phyloP scores from a whole-genome alignment of 2,113 vertebrate genomes.

The Calidris pygmaea region DNA sequence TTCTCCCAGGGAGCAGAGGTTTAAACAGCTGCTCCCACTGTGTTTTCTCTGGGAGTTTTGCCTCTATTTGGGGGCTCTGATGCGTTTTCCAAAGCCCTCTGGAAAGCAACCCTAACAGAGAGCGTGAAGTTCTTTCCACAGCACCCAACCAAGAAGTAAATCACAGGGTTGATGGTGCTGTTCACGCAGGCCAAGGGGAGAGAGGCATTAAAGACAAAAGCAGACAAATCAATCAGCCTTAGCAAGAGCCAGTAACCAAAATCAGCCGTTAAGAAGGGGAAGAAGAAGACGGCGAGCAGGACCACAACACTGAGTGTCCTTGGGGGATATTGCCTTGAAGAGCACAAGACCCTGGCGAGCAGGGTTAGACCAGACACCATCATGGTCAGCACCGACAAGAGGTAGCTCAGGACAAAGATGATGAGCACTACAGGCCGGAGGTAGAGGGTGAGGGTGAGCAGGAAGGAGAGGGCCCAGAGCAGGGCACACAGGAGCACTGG shows the following conservation, averaged over 20 bases:
- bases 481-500: slow-evolving; percentile 38
- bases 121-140: background rate
- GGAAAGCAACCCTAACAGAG: background rate
- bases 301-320: background rate
- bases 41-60: background rate
- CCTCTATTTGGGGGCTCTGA: background rate
- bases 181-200: background rate
- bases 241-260: slow-evolving; percentile 11
- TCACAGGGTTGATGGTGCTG: slow-evolving; percentile 6
- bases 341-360: background rate
- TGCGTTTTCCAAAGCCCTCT: background rate
- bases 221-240: background rate
- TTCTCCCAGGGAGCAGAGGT: background rate
- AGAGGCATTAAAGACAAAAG: background rate
- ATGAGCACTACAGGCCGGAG: background rate
- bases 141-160: slow-evolving; percentile 42
- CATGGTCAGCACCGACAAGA: background rate
- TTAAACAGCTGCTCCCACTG: background rate
- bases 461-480: slow-evolving; percentile 58
- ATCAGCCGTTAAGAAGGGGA: slow-evolving; percentile 26
- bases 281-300: background rate
- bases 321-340: background rate
- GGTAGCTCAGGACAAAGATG: background rate
- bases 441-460: background rate
- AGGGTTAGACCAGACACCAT: background rate